Evolutionary conservation across 2,797 vertebrate genomes (phyloP), one percentile per base, ranked within the genome.

Genomic region (Cossypha heuglini): DNA sequence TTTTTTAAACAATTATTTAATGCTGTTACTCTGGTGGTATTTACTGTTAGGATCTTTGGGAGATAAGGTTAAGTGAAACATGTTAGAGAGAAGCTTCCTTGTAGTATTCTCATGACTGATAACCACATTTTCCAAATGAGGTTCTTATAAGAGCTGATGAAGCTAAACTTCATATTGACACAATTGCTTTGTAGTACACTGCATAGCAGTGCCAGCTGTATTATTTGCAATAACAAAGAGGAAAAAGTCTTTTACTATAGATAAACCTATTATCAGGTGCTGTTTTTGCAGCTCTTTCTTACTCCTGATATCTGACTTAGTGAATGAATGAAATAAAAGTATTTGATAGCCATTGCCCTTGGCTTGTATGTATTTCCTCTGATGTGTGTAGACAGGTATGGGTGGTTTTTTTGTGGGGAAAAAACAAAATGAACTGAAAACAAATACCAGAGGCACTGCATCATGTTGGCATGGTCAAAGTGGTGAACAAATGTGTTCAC

Each of bases 341-440:
- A 38, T 49, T 73, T 74, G 35, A 3, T 48, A 35, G 26, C n/a
- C 5, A 6, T 40, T 86, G 29, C 48, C 13, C 66, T 85, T 4
- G 4, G n/a, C 25, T 55, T 80, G 5, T 67, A 25, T 59, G 5
- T 63, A 21, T 6, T 54, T 75, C 31, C 10, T 61, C 16, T 84
- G n/a, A 42, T 68, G 25, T 18, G 2, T 51, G 5, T 76, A 33
- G 59, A 19, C 3, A 54, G 20, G 24, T 84, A 37, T 33, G 26
- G 29, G 29, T 84, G 40, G 6, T 3, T 42, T 75, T 74, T 75
- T 8, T 4, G 0, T 7, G 13, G 26, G 19, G 2, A 0, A 1
- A 7, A 43, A 33, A 6, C 12, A 72, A 67, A 62, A 9, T 12
- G 11, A 38, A 38, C 37, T 38, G 37, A 38, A 38, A 38, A 38